Base-by-base conservation (phyloP, 2,113 vertebrate species). In the Podiceps cristatus region DNA sequence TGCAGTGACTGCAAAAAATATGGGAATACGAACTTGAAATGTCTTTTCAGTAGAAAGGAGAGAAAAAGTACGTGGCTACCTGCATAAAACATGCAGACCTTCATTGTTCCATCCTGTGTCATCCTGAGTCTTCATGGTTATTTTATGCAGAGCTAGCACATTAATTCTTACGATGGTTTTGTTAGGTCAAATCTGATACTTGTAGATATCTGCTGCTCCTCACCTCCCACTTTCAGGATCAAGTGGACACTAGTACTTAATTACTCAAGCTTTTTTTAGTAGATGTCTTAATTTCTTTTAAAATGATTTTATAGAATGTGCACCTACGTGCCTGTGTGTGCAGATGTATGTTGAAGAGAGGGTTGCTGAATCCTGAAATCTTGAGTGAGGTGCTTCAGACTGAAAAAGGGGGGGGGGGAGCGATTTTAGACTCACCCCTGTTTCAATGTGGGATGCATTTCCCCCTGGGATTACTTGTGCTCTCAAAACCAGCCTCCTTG, bases 21-120 rank as follows among this genome's bases (percentile, higher is more conserved):
- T 31, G 88, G 68, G 73, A 91, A 89, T 67, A 82, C 96, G 94
- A 98, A 96, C 97, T 97, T 98, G 97, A 95, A 95, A 90, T n/a
- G 88, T 82, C 72, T 97, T 89, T 92, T 81, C 55, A 81, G 76
- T 73, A 66, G 68, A 68, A 88, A 64, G 55, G 88, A 73, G 28
- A 74, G 80, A 82, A 96, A 96, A 97, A 80, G n/a, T 80, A 88
- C 2, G 11, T 73, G 49, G n/a, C 80, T 93, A 72, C 88, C 78
- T 94, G 60, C 76, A 93, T 69, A 59, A 85, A 96, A 83, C 37
- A 68, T 67, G 59, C n/a, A 93, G 59, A 56, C 33, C 42, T 67
- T 75, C 35, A n/a, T 18, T 79, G 31, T 31, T 90, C 50, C 25
- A 27, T 50, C 33, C 78, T 87, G 29, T 49, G 25, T 49, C 73